These are phyloP conservation scores for Leptinotarsa tumamoca DNA, from an alignment of 2,888 invertebrate genomes.

Conservation along the genomic window DNA sequence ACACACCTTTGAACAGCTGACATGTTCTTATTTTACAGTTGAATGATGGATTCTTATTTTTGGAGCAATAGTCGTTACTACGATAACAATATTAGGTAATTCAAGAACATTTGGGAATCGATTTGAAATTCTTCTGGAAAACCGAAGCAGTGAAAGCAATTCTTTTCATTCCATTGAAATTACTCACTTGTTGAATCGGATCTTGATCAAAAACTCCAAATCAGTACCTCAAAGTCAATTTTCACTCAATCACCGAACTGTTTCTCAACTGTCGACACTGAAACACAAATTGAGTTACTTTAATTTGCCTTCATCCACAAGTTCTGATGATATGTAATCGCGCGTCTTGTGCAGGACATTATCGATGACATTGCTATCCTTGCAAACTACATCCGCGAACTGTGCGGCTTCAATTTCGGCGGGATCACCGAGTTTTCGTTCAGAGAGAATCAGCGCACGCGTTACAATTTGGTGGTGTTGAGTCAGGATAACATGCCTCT, in stretches of 20 bases:
- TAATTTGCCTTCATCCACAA: not conserved
- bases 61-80: too few relatives aligned
- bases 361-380: not conserved
- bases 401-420: not conserved
- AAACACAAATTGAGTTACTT: too few relatives aligned
- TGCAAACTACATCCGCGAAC: not conserved
- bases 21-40: too few relatives aligned
- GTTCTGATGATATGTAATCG: not conserved
- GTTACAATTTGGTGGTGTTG: not conserved
- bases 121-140: too few relatives aligned
- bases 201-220: not conserved
- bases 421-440: not conserved
- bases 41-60: too few relatives aligned
- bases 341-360: not conserved
- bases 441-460: not conserved
- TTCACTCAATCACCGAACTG: not conserved
- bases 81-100: too few relatives aligned
- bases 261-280: not conserved
- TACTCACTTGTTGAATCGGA: constrained; percentile 7
- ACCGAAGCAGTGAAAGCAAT: not conserved
- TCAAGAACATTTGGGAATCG: too few relatives aligned
- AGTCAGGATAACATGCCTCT: not conserved
- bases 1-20: too few relatives aligned
- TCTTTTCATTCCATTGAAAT: not conserved
- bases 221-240: not conserved